Conservation (phyloP, 2,888 invertebrate genomes). For the Netelia virgata region DNA sequence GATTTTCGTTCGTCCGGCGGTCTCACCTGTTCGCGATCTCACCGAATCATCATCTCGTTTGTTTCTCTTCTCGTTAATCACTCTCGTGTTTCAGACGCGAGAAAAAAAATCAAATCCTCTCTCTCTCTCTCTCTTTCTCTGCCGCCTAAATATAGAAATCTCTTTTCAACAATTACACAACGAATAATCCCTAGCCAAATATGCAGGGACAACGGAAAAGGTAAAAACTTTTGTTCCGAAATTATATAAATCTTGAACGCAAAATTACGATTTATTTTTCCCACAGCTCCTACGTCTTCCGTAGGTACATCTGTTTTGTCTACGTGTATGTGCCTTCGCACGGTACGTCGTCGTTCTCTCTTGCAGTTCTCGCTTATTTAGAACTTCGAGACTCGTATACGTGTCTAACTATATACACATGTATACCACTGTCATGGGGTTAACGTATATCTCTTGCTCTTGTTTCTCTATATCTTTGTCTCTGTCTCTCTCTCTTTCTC, state of each 20-base stretch:
- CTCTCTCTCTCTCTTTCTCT: not conserved
- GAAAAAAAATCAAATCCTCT: conserved; percentile 44
- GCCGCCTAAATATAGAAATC: conserved; percentile 21
- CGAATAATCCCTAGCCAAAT: conserved; percentile 47
- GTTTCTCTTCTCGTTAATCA: conserved; percentile 67
- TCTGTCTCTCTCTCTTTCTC: conserved; percentile 32
- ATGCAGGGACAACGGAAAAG: not conserved
- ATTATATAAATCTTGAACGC: conserved; percentile 65
- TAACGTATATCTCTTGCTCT: conserved; percentile 59
- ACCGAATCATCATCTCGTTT: conserved; percentile 36
- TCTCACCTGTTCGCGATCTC: conserved; percentile 62
- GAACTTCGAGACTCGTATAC: conserved; percentile 62
- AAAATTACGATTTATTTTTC: conserved; percentile 66
- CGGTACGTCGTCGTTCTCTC: conserved; percentile 44
- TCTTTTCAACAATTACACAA: conserved; percentile 45
- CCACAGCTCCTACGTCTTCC: conserved; percentile 25
- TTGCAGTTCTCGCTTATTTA: conserved; percentile 65
- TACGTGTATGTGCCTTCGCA: conserved; percentile 37
- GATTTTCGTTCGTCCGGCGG: conserved; percentile 33
- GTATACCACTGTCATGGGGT: conserved; percentile 60
- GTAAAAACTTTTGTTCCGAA: conserved; percentile 47
- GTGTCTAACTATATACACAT: conserved; percentile 29
- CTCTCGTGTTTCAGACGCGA: conserved; percentile 29
- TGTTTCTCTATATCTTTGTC: conserved; percentile 17
- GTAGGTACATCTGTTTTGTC: not conserved